Base-by-base conservation (phyloP, 2,797 vertebrate species). In the Amblyopsis hoosieri region DNA sequence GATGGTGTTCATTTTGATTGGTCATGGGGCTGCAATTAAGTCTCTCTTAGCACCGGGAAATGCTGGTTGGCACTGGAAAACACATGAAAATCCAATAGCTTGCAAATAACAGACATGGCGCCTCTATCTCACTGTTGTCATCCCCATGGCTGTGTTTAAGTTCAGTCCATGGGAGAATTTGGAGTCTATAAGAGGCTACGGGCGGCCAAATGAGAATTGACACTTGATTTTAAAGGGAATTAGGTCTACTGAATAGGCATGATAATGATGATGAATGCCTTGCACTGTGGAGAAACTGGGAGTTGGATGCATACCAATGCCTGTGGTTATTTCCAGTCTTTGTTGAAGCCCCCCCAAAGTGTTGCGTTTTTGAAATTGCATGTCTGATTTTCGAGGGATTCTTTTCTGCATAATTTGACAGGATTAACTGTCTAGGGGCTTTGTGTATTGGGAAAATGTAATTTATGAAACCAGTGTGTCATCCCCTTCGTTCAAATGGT, bases 211-310 rank as follows among this genome's bases (percentile, higher is more conserved):
- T 78, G 83, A 83, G 90, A 83, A 85, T 79, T 81, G 87, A 87
- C 87, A 83, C 86, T 63, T 86, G 86, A 86, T 89, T 87, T 87
- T 77, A 83, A 88, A 90, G 72, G 74, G 87, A 89, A 87, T 89
- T 84, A 79, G 78, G 66, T 64, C 66, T 12, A 2, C 59, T 89
- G 80, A 87, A 87, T 75, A 72, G 87, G 81, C 83, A 47, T 82
- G 83, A 81, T 88, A 83, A 89, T 87, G 85, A 82, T 79, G 81
- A 87, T 80, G 86, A 90, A 88, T 85, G 86, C 67, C 68, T 50
- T 0, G 72, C 79, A 81, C 81, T 72, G 69, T 82, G 83, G 82
- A 85, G 84, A 82, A 90, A 75, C 69, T 37, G 80, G 66, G 61
- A 83, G 64, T 85, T 90, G 90, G 89, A 89, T 7, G 33, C 12